These are phyloP conservation scores for Bucorvus abyssinicus DNA, from an alignment of 2,797 vertebrate species.

Conservation along the genomic window DNA sequence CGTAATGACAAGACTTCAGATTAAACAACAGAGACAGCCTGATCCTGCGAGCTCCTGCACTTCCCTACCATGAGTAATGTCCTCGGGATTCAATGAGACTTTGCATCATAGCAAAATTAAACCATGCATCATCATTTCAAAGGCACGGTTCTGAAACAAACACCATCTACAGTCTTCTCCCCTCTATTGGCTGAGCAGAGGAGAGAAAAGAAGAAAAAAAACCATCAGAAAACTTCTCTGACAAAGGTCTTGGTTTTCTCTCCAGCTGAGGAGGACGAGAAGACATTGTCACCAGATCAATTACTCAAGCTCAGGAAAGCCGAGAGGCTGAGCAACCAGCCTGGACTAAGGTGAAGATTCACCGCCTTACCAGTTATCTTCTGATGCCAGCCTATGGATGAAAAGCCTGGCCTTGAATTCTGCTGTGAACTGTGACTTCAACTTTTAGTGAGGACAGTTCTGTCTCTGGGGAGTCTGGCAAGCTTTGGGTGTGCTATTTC, in stretches of 20 bases:
- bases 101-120: slow-evolving; percentile 8
- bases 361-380: no score
- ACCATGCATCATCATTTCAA: neutral
- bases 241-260: neutral
- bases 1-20: neutral
- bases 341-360: no score
- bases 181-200: neutral
- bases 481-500: neutral
- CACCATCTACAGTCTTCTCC: neutral
- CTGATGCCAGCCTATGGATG: no score
- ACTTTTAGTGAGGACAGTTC: neutral
- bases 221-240: neutral
- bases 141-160: slow-evolving; percentile 9
- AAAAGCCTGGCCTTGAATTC: neutral
- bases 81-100: neutral
- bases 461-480: neutral
- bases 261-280: neutral
- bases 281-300: neutral
- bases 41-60: neutral
- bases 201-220: neutral
- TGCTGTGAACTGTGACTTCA: neutral
- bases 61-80: neutral
- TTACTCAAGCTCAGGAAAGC: neutral
- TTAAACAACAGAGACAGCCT: neutral
- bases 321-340: no score